Conservation (phyloP, 2,113 vertebrate genomes). For the Gopherus flavomarginatus region DNA sequence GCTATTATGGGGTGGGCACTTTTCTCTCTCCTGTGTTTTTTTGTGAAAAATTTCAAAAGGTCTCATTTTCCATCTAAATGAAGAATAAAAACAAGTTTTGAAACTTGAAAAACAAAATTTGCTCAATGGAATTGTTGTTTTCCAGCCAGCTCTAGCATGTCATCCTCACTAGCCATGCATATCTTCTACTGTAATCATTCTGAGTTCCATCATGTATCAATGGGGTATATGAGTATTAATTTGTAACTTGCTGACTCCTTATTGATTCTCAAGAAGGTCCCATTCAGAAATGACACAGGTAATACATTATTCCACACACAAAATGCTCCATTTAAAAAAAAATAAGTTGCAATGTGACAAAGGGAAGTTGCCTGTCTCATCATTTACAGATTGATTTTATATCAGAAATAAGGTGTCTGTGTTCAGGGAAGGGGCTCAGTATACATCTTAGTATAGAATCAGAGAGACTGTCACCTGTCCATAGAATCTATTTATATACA, state of each 20-base stretch:
- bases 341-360: neutral
- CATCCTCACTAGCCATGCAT: neutral
- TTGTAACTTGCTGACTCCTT: neutral
- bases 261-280: neutral
- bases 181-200: neutral
- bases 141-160: neutral
- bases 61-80: neutral
- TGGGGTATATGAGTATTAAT: neutral
- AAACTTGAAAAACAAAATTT: neutral
- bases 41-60: neutral
- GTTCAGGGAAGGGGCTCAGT: neutral
- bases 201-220: neutral
- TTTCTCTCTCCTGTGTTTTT: neutral
- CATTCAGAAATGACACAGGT: conserved; percentile 1
- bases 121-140: neutral
- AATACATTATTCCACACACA: conserved; percentile 26
- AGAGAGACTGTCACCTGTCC: neutral
- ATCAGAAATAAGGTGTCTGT: neutral
- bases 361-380: neutral
- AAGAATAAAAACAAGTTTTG: neutral
- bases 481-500: neutral
- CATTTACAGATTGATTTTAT: neutral
- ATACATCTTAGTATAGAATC: neutral
- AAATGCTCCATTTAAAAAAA: neutral
- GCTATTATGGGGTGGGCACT: neutral